A percentile compares a stretch with the other conserved stretches of the same genome.
phyloP scores from a whole-genome alignment of 2,888 invertebrate species.

The Adelphocoris suturalis region DNA sequence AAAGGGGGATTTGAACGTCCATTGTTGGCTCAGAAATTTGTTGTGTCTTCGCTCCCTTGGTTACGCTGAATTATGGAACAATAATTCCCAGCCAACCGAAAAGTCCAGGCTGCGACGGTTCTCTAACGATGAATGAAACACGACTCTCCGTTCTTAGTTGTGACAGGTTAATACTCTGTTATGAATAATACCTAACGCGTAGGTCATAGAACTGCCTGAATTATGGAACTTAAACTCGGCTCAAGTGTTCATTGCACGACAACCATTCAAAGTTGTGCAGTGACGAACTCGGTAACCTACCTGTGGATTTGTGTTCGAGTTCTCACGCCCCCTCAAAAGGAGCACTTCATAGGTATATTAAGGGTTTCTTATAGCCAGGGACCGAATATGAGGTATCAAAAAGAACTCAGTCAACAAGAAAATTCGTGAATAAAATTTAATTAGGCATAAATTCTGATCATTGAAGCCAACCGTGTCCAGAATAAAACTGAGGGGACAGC shows the following conservation, averaged over 20 bases:
- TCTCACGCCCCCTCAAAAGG: too few relatives aligned
- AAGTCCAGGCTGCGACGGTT: not conserved
- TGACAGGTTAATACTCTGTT: slow-evolving; percentile 1
- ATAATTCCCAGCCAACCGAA: not conserved
- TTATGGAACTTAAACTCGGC: not conserved
- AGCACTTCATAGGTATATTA: too few relatives aligned
- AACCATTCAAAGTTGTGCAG: not conserved
- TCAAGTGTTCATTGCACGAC: not conserved
- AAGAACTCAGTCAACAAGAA: too few relatives aligned
- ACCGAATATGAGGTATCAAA: too few relatives aligned
- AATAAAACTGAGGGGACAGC: too few relatives aligned
- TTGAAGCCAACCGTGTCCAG: too few relatives aligned
- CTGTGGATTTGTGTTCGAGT: not conserved
- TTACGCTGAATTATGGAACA: slow-evolving; percentile 9
- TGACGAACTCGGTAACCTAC: not conserved
- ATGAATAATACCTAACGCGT: not conserved
- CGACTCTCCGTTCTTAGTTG: not conserved
- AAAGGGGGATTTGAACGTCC: not conserved
- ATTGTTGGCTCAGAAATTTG: not conserved
- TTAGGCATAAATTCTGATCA: too few relatives aligned
- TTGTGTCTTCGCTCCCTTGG: not conserved
- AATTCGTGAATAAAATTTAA: too few relatives aligned
- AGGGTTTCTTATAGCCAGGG: too few relatives aligned
- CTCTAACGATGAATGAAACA: not conserved
- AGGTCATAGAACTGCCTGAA: not conserved